phyloP scores from a whole-genome alignment of 2,113 vertebrate genomes.

The Mionectes macconnelli region DNA sequence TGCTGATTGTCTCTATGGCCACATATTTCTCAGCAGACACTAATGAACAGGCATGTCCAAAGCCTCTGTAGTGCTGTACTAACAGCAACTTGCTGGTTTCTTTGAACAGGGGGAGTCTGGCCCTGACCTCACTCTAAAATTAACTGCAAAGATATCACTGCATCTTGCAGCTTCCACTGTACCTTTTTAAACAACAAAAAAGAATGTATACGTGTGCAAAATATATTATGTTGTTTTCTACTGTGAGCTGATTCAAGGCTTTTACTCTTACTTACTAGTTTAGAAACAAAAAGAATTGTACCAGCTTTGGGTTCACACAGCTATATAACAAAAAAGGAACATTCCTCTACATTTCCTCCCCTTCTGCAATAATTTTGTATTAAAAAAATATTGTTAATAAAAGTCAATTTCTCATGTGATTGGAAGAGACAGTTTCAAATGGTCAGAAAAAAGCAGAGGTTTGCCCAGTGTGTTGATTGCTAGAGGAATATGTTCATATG shows the following conservation, averaged over 20 bases:
- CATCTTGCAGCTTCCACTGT: accelerated
- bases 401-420: neutral
- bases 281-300: neutral
- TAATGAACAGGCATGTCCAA: conserved; percentile 8
- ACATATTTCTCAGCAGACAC: neutral
- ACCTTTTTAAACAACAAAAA: neutral
- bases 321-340: neutral
- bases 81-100: neutral
- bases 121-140: neutral
- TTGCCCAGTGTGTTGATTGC: neutral
- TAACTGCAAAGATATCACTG: neutral
- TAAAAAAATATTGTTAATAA: neutral
- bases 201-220: neutral
- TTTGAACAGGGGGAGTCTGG: neutral
- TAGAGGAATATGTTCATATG: neutral
- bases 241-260: neutral
- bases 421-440: neutral
- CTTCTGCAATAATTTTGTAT: neutral
- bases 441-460: neutral
- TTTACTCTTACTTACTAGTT: neutral
- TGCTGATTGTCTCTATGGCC: neutral
- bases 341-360: neutral
- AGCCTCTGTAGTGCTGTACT: neutral
- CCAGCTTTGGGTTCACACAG: neutral
- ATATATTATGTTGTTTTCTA: neutral